Base-by-base conservation (phyloP, 92 coral and sea anemone genomes). In the Epizoanthus scotinus region DNA sequence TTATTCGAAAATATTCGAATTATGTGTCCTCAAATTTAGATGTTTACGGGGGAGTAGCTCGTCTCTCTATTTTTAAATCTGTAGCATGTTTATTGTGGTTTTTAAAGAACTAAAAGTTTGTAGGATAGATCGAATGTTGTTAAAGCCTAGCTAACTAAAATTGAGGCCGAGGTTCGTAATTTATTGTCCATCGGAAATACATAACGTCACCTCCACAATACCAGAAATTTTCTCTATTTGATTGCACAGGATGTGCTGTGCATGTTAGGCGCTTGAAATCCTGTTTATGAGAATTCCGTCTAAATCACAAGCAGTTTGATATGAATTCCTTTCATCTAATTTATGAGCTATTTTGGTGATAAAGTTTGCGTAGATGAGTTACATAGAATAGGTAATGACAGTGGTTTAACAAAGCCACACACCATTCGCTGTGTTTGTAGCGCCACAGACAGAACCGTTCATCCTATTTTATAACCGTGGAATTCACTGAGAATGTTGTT, bases 1-100 rank as follows among this genome's bases (percentile, higher is more conserved):
- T 75, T 75, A 75, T 75, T 74, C 81, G 57, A 75, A 75, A 75
- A 75, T 75, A 75, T 75, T 75, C 56, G 68, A 75, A 36, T 75
- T 75, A 75, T 75, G 81, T 59, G 55, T 59, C 61, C 68, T 40
- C 38, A 74, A 75, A 75, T 58, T 56, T 75, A 60, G 67, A 75
- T 75, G 81, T 75, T 75, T 75, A 75, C 69, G 81, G 67, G 36
- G 81, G n/a, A 75, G 2, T 75, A 34, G 10, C 40, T 75, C 24
- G 81, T 40, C n/a, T 13, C 29, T 10, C n/a, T 15, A 36, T 34
- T 22, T 57, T 22, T 21, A 75, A 54, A 47, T 59, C 28, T 38
- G 50, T 22, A 40, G 61, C 60, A 36, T 40, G 44, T 75, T 24
- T 36, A 53, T 21, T 75, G 18, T 59, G 21, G 36, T 40, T 75